Conservation (phyloP, 2,888 invertebrate genomes). For the Eulithis testata region DNA sequence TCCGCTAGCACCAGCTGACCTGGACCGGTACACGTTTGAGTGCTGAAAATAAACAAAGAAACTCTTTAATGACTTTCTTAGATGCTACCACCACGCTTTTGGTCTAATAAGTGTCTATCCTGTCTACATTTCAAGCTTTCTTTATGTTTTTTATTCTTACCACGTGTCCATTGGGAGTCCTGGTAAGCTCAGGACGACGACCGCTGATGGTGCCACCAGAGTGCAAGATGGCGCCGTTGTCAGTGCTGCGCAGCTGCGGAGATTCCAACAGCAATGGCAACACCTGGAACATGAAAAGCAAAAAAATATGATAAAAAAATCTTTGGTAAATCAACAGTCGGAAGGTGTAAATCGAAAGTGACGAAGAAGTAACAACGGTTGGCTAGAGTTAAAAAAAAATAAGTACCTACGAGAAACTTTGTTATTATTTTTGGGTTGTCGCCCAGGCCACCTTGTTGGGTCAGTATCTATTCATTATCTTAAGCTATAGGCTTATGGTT, state of each 20-base stretch:
- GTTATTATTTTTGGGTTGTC: too few species aligned
- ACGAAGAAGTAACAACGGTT: too few species aligned
- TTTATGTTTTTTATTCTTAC: conserved; percentile 47
- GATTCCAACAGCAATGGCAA: conserved; percentile 88
- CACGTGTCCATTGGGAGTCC: conserved; percentile 68
- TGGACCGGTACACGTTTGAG: conserved; percentile 74
- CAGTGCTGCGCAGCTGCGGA: conserved; percentile 89
- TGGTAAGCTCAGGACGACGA: conserved; percentile 76
- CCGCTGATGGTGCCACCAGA: conserved; percentile 93
- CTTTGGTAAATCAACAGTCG: neutral
- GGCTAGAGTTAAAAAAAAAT: too few species aligned
- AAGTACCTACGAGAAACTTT: too few species aligned
- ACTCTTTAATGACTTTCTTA: neutral
- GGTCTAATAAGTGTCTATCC: too few species aligned
- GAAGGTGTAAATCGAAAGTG: too few species aligned
- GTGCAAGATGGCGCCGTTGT: conserved; percentile 93
- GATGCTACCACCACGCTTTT: too few species aligned
- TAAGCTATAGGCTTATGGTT: too few species aligned
- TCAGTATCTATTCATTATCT: too few species aligned
- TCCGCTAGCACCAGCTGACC: conserved; percentile 69
- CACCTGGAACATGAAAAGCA: conserved; percentile 76
- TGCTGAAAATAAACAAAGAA: conserved; percentile 58
- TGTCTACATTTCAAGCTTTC: too few species aligned
- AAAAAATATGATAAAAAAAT: neutral
- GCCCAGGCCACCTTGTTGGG: too few species aligned